These are phyloP conservation scores for Scolanthus callimorphus DNA, from an alignment of 92 coral and sea anemone genomes.

Conservation along the genomic window DNA sequence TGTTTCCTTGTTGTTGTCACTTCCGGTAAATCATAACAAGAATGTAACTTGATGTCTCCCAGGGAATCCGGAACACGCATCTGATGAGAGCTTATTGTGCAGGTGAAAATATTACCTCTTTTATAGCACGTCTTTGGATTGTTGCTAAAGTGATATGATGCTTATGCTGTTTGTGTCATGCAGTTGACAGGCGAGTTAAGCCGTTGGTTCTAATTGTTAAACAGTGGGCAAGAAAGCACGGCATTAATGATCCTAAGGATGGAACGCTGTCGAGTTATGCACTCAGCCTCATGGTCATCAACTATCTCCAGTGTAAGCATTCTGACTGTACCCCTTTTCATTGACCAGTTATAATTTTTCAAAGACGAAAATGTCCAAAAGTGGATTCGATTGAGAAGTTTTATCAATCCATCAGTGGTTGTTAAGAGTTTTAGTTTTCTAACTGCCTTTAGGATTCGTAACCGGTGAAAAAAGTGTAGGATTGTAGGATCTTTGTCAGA, in stretches of 20 bases:
- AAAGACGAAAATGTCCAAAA: too few relatives aligned
- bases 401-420: too few relatives aligned
- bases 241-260: slow-evolving; percentile 86
- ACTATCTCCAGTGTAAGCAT: slow-evolving; percentile 83
- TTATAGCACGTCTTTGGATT: too few relatives aligned
- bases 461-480: neutral
- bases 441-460: neutral
- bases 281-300: slow-evolving; percentile 75
- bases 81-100: slow-evolving; percentile 77
- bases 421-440: too few relatives aligned
- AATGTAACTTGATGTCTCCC: too few relatives aligned
- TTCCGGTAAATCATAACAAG: too few relatives aligned
- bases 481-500: too few relatives aligned
- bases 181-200: slow-evolving; percentile 80
- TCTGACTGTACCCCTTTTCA: neutral
- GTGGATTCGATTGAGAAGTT: too few relatives aligned
- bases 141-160: too few relatives aligned
- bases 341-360: too few relatives aligned
- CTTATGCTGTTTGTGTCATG: neutral
- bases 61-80: slow-evolving; percentile 93
- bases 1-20: neutral
- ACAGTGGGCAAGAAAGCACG: slow-evolving; percentile 91
- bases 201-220: slow-evolving; percentile 86
- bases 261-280: slow-evolving; percentile 98
- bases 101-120: too few relatives aligned